phyloP scores from a whole-genome alignment of 2,888 invertebrate species.

The Cheilosia pagana region DNA sequence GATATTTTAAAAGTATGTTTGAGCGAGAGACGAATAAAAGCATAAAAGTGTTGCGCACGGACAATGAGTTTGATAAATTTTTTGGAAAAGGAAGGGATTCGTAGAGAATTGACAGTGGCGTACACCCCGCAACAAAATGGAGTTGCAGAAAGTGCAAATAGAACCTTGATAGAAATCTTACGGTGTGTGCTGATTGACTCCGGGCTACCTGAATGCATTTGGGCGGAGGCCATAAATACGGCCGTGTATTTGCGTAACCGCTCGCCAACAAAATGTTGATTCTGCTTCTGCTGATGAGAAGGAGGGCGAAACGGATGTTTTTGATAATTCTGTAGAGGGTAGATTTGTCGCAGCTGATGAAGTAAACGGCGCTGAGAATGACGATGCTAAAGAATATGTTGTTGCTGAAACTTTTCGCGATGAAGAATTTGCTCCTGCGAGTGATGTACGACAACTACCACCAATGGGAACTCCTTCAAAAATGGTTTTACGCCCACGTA shows the following conservation, averaged over 20 bases:
- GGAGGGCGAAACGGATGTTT: neutral
- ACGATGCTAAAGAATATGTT: constrained; percentile 1
- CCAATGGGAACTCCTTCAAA: neutral
- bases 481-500: neutral
- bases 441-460: neutral
- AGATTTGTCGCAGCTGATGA: neutral
- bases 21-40: constrained; percentile 62
- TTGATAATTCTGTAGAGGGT: neutral
- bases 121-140: constrained; percentile 73
- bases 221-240: constrained; percentile 68
- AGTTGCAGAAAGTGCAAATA: constrained; percentile 66
- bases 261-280: constrained; percentile 46
- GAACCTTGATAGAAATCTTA: constrained; percentile 75
- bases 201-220: constrained; percentile 73
- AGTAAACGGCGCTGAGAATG: neutral
- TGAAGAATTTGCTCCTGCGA: neutral
- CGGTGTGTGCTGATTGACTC: constrained; percentile 76
- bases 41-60: constrained; percentile 49
- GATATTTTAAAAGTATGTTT: constrained; percentile 56
- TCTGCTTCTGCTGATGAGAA: neutral
- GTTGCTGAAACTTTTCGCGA: neutral
- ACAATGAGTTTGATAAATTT: constrained; percentile 32
- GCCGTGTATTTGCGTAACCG: constrained; percentile 63
- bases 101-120: constrained; percentile 32
- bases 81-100: constrained; percentile 46